phyloP scores from a whole-genome alignment of 2,113 vertebrate genomes.

The Microtus richardsoni region DNA sequence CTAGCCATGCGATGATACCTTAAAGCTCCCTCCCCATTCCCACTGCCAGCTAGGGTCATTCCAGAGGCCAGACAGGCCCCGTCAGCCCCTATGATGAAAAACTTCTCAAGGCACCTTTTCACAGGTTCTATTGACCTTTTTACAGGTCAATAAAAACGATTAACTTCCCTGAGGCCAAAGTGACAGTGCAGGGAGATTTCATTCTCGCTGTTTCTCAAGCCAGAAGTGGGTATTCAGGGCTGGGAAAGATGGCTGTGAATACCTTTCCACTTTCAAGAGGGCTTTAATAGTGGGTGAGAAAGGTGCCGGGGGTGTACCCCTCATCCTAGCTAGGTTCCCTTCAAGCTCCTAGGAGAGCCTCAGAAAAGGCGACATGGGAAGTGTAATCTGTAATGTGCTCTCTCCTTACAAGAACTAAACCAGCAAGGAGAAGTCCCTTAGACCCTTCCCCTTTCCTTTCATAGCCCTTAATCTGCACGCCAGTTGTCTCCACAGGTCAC shows the following conservation, averaged over 20 bases:
- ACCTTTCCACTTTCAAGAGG: not conserved
- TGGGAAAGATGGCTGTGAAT: not conserved
- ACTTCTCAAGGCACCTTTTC: not conserved
- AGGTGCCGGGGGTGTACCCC: fast-evolving
- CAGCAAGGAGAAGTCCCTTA: not conserved
- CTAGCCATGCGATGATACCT: not conserved
- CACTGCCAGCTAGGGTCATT: not conserved
- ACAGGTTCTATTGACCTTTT: conserved; percentile 9
- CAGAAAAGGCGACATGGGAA: not conserved
- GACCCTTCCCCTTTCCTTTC: not conserved
- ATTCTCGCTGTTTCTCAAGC: not conserved
- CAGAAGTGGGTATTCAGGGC: not conserved
- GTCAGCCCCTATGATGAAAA: not conserved
- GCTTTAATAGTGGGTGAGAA: not conserved
- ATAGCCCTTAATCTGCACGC: not conserved
- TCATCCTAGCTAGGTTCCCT: not conserved
- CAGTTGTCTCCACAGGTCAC: not conserved
- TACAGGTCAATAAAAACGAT: conserved; percentile 60
- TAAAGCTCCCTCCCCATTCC: not conserved
- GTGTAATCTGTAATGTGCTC: fast-evolving
- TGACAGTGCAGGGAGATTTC: not conserved
- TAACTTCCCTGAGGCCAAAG: not conserved
- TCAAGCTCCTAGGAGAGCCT: not conserved
- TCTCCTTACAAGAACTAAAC: not conserved
- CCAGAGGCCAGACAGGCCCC: too few relatives aligned